phyloP scores from a whole-genome alignment of 1,140 invertebrate genomes.

The Zaprionus tsacasi region DNA sequence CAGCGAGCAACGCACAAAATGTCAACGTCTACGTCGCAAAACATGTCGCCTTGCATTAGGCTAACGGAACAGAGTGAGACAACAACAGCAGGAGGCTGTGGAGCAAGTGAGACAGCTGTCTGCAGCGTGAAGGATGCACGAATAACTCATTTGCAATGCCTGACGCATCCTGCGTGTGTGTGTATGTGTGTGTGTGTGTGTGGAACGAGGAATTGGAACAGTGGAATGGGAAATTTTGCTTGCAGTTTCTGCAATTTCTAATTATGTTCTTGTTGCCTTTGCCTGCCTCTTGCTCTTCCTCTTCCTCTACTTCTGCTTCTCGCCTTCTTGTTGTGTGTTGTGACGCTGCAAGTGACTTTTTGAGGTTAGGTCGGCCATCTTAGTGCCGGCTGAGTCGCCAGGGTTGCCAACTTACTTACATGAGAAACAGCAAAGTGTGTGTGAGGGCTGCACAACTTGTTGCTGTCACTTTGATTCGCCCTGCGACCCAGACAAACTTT shows the following conservation, averaged over 20 bases:
- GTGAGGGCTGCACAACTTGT: conserved; percentile 42
- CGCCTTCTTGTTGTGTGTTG: not conserved
- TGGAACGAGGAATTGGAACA: not conserved
- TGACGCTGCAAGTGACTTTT: conserved; percentile 50
- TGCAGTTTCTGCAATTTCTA: conserved; percentile 65
- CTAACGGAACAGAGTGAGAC: conserved; percentile 10
- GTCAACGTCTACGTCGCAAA: conserved; percentile 40
- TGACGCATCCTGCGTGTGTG: conserved; percentile 36
- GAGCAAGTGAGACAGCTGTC: not conserved
- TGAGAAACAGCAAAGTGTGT: conserved; percentile 12
- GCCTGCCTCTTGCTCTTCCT: not conserved
- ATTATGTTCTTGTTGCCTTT: conserved; percentile 43
- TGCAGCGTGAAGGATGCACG: conserved; percentile 38
- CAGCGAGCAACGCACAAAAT: conserved; percentile 35
- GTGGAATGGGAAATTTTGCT: conserved; percentile 34
- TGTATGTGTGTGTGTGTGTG: not conserved
- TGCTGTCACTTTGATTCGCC: conserved; percentile 44
- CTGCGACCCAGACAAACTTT: conserved; percentile 33
- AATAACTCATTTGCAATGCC: conserved; percentile 60
- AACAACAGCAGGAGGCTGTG: not conserved
- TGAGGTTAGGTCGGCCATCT: conserved; percentile 40
- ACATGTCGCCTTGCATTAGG: conserved; percentile 18
- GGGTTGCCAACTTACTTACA: not conserved
- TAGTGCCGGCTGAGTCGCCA: not conserved
- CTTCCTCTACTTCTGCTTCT: conserved; percentile 5